These are phyloP conservation scores for Mesitornis unicolor DNA, from an alignment of 2,113 vertebrate species.

Conservation along the genomic window DNA sequence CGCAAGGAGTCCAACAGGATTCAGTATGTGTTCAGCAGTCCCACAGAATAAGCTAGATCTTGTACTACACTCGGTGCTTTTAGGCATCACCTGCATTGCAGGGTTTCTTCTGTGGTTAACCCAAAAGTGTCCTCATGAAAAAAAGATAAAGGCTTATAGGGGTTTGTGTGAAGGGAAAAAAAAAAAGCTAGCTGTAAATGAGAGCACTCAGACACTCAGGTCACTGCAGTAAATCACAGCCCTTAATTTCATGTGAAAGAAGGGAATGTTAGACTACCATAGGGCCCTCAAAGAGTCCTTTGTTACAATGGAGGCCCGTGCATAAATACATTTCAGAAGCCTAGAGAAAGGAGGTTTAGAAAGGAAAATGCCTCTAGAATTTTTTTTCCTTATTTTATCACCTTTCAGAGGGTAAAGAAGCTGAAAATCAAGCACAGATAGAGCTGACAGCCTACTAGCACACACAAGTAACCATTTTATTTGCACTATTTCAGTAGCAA, in stretches of 20 bases:
- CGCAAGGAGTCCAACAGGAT: neutral
- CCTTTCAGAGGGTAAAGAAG: neutral
- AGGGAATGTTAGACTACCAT: neutral
- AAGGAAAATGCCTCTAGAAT: neutral
- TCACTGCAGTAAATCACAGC: slow-evolving; percentile 9
- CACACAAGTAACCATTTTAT: neutral
- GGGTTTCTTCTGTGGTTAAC: neutral
- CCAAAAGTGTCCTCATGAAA: neutral
- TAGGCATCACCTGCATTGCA: neutral
- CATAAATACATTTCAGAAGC: slow-evolving; percentile 17
- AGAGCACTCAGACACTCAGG: neutral
- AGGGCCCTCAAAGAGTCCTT: slow-evolving; percentile 25
- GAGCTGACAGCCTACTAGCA: neutral
- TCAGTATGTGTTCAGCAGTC: neutral
- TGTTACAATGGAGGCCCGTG: neutral
- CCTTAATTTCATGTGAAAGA: slow-evolving; percentile 27
- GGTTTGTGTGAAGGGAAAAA: neutral
- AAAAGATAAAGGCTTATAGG: neutral
- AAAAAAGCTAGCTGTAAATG: neutral
- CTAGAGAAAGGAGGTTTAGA: slow-evolving; percentile 5
- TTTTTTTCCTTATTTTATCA: slow-evolving; percentile 11
- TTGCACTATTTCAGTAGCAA: neutral
- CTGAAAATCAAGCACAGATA: neutral
- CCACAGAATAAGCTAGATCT: neutral
- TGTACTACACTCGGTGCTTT: neutral